Base-by-base conservation (phyloP, 2,797 vertebrate species). In the Rallus crepitans region DNA sequence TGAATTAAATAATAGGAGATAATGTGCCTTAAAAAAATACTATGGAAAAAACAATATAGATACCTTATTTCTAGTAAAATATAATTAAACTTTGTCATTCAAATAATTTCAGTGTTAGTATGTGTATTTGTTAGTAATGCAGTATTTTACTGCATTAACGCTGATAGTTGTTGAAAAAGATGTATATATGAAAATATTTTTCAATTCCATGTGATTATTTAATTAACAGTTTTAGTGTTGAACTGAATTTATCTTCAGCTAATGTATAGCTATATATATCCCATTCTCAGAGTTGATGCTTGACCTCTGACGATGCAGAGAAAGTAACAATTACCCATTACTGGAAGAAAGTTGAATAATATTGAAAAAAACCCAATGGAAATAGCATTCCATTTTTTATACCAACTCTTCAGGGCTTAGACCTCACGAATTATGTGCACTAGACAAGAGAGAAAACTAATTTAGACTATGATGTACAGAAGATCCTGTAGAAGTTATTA, bases 161-260 rank as follows among this genome's bases (percentile, higher is more conserved):
- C 4, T 91, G 42, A 76, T 65, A 47, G 14, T 69, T 71, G 18
- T 33, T 63, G 24, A 79, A 87, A 92, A 92, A 78, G 45, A 25
- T 5, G 47, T 0, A 1, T 9, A n/a, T 2, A 0, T 9, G 7
- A 14, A 82, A 28, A 28, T 6, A 16, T 60, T 82, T 75, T 57
- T 50, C 12, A 37, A 37, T 68, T 79, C 27, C 4, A 25, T 27
- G 24, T 70, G 40, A 48, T 65, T 79, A 31, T 61, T 86, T 73
- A 66, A 48, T 83, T 82, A 40, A 11, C 25, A 72, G 5, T 56
- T 93, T 84, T 83, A 75, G 9, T 7, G 2, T 4, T 60, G 60
- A 78, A 55, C 4, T 42, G 45, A 79, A 92, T 56, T 55, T 24
- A 69, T 90, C 27, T 69, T 87, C 23, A 31, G 14, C 14, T 83